Conservation (phyloP, 2,797 vertebrate species). For the Luscinia luscinia region DNA sequence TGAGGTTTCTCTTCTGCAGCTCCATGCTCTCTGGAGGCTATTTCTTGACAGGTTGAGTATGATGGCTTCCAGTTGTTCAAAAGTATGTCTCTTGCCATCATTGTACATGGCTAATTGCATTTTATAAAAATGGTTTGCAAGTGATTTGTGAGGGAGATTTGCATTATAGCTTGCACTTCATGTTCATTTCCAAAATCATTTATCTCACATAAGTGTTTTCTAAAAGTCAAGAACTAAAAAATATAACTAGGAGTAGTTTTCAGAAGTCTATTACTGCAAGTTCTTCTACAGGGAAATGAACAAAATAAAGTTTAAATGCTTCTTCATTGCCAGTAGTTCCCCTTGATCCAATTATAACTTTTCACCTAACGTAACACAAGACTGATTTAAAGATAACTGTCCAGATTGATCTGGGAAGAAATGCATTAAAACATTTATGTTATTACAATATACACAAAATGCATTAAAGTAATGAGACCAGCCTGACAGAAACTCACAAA, state of each 20-base stretch:
- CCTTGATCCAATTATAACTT: constrained; percentile 10
- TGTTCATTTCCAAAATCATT: constrained; percentile 24
- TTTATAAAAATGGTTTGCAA: constrained; percentile 38
- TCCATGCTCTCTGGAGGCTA: neutral
- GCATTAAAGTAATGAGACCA: constrained; percentile 32
- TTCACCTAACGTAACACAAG: constrained; percentile 1
- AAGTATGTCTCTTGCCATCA: neutral
- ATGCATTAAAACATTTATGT: constrained; percentile 27
- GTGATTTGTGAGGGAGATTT: constrained; percentile 36
- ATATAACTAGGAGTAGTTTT: constrained; percentile 8
- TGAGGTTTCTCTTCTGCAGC: neutral
- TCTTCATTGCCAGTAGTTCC: neutral
- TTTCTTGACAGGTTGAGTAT: constrained; percentile 15
- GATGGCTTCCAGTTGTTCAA: constrained; percentile 17
- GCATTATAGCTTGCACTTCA: constrained; percentile 29
- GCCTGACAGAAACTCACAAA: constrained; percentile 18
- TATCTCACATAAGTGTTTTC: constrained; percentile 25
- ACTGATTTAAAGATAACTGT: constrained; percentile 27
- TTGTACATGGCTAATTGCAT: constrained; percentile 18
- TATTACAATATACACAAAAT: constrained; percentile 31
- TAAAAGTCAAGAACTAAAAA: constrained; percentile 43
- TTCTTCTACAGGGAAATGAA: neutral
- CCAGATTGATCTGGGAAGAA: constrained; percentile 26
- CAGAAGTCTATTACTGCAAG: constrained; percentile 1
- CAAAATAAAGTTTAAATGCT: constrained; percentile 40